phyloP scores from a whole-genome alignment of 1,140 invertebrate genomes.

The Papilio polyxenes region DNA sequence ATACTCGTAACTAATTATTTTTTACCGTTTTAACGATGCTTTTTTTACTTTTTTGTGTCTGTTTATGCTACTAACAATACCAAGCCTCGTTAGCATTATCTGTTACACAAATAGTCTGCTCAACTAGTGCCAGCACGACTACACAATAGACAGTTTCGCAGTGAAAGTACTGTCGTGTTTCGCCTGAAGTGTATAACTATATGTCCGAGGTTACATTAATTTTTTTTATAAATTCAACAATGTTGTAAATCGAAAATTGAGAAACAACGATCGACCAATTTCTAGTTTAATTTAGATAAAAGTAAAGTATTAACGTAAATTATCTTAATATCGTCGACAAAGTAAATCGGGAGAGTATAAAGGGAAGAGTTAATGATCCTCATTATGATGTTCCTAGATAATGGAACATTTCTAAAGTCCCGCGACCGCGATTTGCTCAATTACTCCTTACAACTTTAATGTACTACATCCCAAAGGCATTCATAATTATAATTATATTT shows the following conservation, averaged over 20 bases:
- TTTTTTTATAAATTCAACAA: background rate
- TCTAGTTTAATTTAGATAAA: conserved; percentile 3
- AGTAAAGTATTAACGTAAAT: background rate
- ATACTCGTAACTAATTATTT: too few species aligned
- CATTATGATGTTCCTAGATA: conserved; percentile 13
- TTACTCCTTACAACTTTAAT: conserved; percentile 14
- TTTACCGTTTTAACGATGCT: too few species aligned
- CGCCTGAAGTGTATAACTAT: too few species aligned
- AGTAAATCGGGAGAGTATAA: background rate
- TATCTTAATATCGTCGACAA: conserved; percentile 10
- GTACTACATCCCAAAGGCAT: background rate
- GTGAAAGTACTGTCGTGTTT: too few species aligned
- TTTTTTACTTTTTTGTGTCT: too few species aligned
- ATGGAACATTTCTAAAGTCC: background rate
- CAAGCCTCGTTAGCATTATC: too few species aligned
- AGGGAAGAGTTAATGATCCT: conserved; percentile 12
- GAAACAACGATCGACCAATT: background rate
- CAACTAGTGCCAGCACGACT: too few species aligned
- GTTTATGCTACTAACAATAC: too few species aligned
- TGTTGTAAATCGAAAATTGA: background rate
- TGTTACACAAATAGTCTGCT: too few species aligned
- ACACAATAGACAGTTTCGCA: too few species aligned
- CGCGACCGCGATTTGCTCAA: background rate
- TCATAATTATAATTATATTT: background rate
- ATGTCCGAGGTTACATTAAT: background rate